Base-by-base conservation (phyloP, 2,888 invertebrate genomes). In the Catocala fraxini region DNA sequence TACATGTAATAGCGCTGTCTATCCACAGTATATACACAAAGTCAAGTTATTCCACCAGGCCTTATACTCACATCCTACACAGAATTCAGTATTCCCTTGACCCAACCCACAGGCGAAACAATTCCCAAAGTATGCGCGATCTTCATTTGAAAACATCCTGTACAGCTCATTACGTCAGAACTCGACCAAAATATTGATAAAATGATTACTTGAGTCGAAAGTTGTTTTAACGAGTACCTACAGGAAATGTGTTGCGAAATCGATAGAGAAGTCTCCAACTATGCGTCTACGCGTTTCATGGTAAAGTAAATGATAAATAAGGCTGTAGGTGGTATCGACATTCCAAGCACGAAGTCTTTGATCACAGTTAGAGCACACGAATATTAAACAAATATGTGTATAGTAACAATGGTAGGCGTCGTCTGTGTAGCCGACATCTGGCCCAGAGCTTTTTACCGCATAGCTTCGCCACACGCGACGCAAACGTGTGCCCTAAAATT, bases 81-180 rank as follows among this genome's bases (percentile, higher is more conserved):
- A 0, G 7, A 15, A 10, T 1, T 46, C 4, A 4, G 12, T 13
- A 13, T 13, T 10, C 15, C 46, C 46, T 46, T 46, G 46, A 46
- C 46, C 46, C 46, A 46, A 15, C 46, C 46, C 15, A 46, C 46
- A 9, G 13, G 6, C 6, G 7, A 45, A 46, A 46, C 15, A 46
- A 46, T 15, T 15, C 15, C 15, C 15, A 46, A 46, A 9, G 46
- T 46, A 46, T 46, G 15, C 46, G 7, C 46, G 35, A 6, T 1
- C 15, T 9, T 3, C 13, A 45, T 15, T 46, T 46, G 7, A 5
- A 10, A 13, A 15, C 46, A 15, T 9, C 15, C 46, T 46, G 0
- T 46, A 85, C 82, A 79, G 82, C 51, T 13, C 70, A 81, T 91
- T 90, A 82, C 89, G 83, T 89, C 85, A 89, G 61, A 56, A 57